These are phyloP conservation scores for Cacoxenus indagator DNA, from an alignment of 2,888 invertebrate genomes.

Conservation along the genomic window DNA sequence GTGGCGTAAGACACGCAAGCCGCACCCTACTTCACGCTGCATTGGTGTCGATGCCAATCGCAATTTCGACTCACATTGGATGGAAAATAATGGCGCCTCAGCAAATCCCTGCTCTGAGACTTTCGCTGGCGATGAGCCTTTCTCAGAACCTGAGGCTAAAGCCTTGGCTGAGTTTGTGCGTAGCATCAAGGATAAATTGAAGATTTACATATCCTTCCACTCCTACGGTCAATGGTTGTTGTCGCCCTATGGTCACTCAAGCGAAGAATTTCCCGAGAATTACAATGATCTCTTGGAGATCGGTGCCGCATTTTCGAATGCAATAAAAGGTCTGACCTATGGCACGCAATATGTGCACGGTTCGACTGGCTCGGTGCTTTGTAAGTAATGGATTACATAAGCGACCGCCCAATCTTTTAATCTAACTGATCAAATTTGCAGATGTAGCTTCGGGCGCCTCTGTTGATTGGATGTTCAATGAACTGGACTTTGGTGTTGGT, in stretches of 20 bases:
- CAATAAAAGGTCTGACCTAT: slow-evolving; percentile 70
- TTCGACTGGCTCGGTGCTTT: slow-evolving; percentile 74
- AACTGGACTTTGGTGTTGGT: slow-evolving; percentile 71
- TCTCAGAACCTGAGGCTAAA: slow-evolving; percentile 74
- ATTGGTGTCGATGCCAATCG: slow-evolving; percentile 68
- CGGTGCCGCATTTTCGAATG: slow-evolving; percentile 72
- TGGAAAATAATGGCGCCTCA: slow-evolving; percentile 71
- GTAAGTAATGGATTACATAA: slow-evolving; percentile 62
- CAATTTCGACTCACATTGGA: slow-evolving; percentile 67
- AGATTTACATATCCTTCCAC: slow-evolving; percentile 76
- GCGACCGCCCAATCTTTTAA: background rate
- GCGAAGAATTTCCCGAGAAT: slow-evolving; percentile 69
- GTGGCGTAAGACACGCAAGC: slow-evolving; percentile 78
- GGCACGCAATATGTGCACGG: slow-evolving; percentile 73
- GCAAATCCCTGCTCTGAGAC: slow-evolving; percentile 68
- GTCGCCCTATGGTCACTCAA: slow-evolving; percentile 74
- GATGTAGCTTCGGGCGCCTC: slow-evolving; percentile 71
- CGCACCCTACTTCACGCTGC: slow-evolving; percentile 60
- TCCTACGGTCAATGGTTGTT: slow-evolving; percentile 77
- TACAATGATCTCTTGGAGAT: slow-evolving; percentile 70
- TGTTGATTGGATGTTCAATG: slow-evolving; percentile 74
- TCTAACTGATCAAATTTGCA: slow-evolving; percentile 40
- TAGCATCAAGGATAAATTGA: slow-evolving; percentile 69
- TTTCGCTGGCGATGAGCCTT: slow-evolving; percentile 73
- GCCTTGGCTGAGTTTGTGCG: slow-evolving; percentile 71